Percentiles rank a stretch among this genome's conserved stretches.
Conservation (phyloP, 2,888 invertebrate species). For the Macaria notata region DNA sequence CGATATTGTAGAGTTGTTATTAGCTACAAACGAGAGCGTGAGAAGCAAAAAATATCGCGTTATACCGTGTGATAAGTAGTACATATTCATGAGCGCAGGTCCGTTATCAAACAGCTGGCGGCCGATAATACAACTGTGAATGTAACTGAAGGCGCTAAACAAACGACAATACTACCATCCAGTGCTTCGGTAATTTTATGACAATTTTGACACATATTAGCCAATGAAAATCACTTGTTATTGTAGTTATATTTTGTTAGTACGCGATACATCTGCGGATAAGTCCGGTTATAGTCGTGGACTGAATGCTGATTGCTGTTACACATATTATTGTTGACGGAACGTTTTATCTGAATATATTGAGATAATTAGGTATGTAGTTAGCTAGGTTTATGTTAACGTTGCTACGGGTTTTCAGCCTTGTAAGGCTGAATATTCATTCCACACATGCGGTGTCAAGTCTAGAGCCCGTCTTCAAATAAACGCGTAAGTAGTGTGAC, state of each 20-base stretch:
- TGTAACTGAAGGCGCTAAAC: conserved; percentile 3
- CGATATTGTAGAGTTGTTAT: no score
- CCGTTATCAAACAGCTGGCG: conserved; percentile 17
- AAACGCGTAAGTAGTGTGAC: conserved; percentile 40
- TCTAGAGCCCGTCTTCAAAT: conserved; percentile 44
- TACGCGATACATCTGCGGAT: no score
- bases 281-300: no score
- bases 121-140: conserved; percentile 13
- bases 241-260: no score
- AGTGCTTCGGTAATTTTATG: no score
- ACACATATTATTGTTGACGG: no score
- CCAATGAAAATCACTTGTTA: no score
- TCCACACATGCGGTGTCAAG: conserved; percentile 28
- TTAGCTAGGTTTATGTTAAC: no score
- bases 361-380: no score
- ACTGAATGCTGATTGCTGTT: no score
- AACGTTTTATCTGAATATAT: no score
- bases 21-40: background rate
- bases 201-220: no score
- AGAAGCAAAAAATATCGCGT: background rate
- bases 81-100: conserved; percentile 1
- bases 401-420: background rate
- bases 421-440: conserved; percentile 18
- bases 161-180: background rate
- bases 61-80: background rate